phyloP scores from a whole-genome alignment of 1,140 invertebrate species.

The Cotesia typhae region DNA sequence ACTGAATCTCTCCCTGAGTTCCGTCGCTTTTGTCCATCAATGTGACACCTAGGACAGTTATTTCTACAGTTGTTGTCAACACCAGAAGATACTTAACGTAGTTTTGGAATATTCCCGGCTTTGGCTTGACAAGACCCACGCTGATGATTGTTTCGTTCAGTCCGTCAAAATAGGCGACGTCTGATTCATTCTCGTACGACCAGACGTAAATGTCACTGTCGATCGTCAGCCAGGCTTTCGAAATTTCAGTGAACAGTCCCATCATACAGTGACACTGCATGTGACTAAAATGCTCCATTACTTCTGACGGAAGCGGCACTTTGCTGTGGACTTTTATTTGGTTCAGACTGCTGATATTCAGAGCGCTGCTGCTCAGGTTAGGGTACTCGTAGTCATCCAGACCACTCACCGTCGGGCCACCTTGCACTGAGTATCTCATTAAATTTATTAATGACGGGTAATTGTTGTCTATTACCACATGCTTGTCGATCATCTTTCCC shows the following conservation, averaged over 20 bases:
- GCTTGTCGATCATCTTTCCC: slow-evolving; percentile 78
- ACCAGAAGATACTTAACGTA: slow-evolving; percentile 93
- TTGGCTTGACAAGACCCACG: slow-evolving; percentile 86
- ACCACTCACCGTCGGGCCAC: slow-evolving; percentile 83
- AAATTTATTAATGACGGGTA: slow-evolving; percentile 73
- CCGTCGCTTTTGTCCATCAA: slow-evolving; percentile 66
- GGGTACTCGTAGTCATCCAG: slow-evolving; percentile 92
- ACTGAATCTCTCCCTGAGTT: slow-evolving; percentile 82
- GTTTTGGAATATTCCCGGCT: slow-evolving; percentile 84
- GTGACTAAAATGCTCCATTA: slow-evolving; percentile 92
- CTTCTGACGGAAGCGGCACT: slow-evolving; percentile 88
- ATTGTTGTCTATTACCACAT: slow-evolving; percentile 74
- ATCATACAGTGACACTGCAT: slow-evolving; percentile 95
- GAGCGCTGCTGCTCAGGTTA: slow-evolving; percentile 72
- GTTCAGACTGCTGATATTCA: slow-evolving; percentile 74
- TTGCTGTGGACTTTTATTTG: slow-evolving; percentile 84
- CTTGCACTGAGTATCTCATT: slow-evolving; percentile 64
- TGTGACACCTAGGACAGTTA: slow-evolving; percentile 86
- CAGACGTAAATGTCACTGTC: slow-evolving; percentile 97
- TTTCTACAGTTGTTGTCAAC: slow-evolving; percentile 91
- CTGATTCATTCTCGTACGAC: slow-evolving; percentile 71
- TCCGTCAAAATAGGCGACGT: slow-evolving; percentile 94
- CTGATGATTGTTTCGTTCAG: slow-evolving; percentile 89
- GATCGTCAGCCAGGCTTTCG: slow-evolving; percentile 95
- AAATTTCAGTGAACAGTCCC: slow-evolving; percentile 96